A percentile compares a stretch with the other conserved stretches of the same genome.
These are phyloP conservation scores for Scolanthus callimorphus DNA, from an alignment of 92 coral and sea anemone genomes.

Conservation along the genomic window DNA sequence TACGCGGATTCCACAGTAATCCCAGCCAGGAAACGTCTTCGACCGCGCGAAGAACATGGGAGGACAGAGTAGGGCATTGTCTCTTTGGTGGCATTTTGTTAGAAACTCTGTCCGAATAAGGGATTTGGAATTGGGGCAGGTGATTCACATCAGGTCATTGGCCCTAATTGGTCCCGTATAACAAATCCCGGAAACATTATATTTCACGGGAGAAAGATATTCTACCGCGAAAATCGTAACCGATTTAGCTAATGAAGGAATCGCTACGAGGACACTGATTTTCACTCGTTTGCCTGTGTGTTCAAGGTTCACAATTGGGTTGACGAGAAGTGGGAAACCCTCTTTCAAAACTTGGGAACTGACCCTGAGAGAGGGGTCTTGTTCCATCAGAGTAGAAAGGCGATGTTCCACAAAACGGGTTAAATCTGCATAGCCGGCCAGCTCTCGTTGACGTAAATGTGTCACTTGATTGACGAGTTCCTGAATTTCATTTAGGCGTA, in stretches of 20 bases:
- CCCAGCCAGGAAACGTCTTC: background rate
- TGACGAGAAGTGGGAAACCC: background rate
- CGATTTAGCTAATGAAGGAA: background rate
- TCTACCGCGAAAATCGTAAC: constrained; percentile 1
- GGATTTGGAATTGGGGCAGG: background rate
- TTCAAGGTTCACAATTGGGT: constrained; percentile 10
- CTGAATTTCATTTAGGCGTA: background rate
- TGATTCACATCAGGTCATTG: background rate
- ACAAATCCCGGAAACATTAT: background rate
- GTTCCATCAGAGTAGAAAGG: background rate
- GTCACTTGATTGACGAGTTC: background rate
- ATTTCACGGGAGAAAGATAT: constrained; percentile 3
- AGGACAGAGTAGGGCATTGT: background rate
- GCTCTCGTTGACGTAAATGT: background rate
- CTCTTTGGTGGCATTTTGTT: background rate
- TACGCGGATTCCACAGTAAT: background rate
- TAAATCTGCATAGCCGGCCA: background rate
- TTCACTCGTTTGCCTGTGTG: background rate
- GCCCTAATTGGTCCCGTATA: background rate
- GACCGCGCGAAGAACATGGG: background rate
- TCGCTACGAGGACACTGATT: constrained; percentile 1
- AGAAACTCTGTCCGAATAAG: background rate
- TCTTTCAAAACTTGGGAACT: background rate
- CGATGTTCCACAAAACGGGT: background rate
- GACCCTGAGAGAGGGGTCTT: background rate